Evolutionary conservation across 2,888 invertebrate genomes (phyloP), one percentile per base, ranked within the genome.

Genomic region (Eupsilia transversa): DNA sequence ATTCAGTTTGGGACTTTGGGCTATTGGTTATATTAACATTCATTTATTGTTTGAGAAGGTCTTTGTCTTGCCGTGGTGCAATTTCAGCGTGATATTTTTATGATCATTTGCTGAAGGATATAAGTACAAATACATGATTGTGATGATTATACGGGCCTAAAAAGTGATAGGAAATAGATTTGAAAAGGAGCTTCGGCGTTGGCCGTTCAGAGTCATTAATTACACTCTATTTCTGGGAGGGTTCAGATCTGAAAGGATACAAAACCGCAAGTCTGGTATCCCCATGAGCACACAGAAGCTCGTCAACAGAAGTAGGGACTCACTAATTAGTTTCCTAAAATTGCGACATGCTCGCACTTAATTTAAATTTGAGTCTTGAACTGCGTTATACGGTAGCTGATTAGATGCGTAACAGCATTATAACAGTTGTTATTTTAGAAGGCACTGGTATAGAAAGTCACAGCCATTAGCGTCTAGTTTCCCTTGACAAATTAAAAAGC

Each of bases 401-500:
- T 77, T n/a, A 65, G 30, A 65, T 41, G 38, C 38, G 27, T 67
- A 61, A 46, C 43, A 57, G 10, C 52, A 27, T 46, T 46, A 30
- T 57, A 56, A 67, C 30, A 57, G 20, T 38, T 52, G 54, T 56
- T 54, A 59, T 64, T 57, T 54, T 43, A 74, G 49, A 74, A 69
- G 69, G 65, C 67, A 43, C 35, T 64, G 52, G 35, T 35, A 33
- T 83, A 80, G 80, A 83, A 83, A 83, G 83, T 79, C 7, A 57
- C 60, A 46, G 61, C 33, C 35, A 60, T 35, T 60, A 76, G 33
- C 30, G 77, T 67, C 76, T 66, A 72, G 68, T 83, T 84, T 83
- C 57, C 72, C 65, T 68, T 72, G 43, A 72, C 74, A 80, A 74
- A 76, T 83, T 80, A 77, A 80, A 75, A 64, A 63, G 59, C 75